phyloP scores from a whole-genome alignment of 2,888 invertebrate species.

The Ochlodes sylvanus region DNA sequence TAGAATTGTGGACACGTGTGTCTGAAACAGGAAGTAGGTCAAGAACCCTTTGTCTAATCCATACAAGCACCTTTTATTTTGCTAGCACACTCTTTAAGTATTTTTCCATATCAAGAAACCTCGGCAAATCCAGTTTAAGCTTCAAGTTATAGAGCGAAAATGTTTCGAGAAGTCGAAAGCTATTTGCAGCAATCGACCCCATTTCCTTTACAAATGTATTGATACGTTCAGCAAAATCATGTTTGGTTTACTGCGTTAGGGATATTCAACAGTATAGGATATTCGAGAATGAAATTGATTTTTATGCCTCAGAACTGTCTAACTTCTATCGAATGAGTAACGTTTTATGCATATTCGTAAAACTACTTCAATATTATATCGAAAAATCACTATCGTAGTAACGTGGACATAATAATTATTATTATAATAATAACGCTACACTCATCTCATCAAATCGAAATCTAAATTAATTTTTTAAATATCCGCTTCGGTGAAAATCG shows the following conservation, averaged over 20 bases:
- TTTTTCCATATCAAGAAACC: slow-evolving; percentile 14
- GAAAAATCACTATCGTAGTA: too few relatives aligned
- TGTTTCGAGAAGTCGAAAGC: slow-evolving; percentile 52
- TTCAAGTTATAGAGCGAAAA: slow-evolving; percentile 40
- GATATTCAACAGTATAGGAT: slow-evolving; percentile 5
- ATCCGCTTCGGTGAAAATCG: too few relatives aligned
- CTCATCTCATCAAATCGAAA: too few relatives aligned
- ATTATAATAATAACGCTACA: too few relatives aligned
- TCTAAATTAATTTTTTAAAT: too few relatives aligned
- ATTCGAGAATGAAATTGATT: not conserved
- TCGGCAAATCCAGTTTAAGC: not conserved
- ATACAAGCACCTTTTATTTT: slow-evolving; percentile 19
- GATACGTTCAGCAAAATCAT: slow-evolving; percentile 11
- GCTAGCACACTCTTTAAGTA: slow-evolving; percentile 6
- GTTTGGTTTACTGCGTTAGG: not conserved
- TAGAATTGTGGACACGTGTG: not conserved
- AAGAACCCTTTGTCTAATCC: slow-evolving; percentile 29
- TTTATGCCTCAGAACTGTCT: not conserved
- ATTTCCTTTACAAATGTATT: slow-evolving; percentile 43
- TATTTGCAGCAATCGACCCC: slow-evolving; percentile 46
- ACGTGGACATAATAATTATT: too few relatives aligned
- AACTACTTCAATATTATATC: too few relatives aligned
- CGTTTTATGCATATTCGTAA: not conserved
- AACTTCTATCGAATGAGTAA: not conserved
- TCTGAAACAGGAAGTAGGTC: slow-evolving; percentile 14